phyloP scores from a whole-genome alignment of 2,113 vertebrate species.

The Promerops cafer region DNA sequence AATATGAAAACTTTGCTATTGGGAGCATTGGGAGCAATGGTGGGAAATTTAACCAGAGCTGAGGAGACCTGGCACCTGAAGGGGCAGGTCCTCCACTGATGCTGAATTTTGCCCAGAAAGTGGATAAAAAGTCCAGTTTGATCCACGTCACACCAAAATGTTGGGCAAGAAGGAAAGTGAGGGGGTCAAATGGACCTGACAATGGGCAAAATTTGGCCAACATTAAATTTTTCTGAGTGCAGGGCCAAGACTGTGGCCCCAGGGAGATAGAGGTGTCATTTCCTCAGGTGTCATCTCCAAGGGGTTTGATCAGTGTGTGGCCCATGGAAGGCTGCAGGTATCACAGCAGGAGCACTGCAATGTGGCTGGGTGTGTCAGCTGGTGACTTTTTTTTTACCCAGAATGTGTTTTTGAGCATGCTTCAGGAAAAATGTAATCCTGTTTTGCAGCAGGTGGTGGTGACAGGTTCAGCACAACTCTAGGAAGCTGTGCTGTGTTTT shows the following conservation, averaged over 20 bases:
- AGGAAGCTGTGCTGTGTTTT: not conserved
- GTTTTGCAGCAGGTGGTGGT: not conserved
- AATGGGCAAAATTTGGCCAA: not conserved
- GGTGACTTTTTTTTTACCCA: not conserved
- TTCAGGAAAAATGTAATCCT: not conserved
- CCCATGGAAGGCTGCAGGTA: not conserved
- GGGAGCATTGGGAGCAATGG: rapidly evolving
- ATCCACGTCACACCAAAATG: not conserved
- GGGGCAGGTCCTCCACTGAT: rapidly evolving
- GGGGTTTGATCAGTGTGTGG: not conserved
- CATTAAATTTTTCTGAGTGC: not conserved
- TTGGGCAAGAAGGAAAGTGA: not conserved
- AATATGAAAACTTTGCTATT: rapidly evolving
- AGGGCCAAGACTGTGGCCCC: not conserved
- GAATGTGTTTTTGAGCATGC: not conserved
- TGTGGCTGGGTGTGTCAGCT: not conserved
- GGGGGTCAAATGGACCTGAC: too few species aligned
- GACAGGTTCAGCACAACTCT: not conserved
- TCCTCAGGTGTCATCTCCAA: not conserved
- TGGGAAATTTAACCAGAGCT: not conserved
- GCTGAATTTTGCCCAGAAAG: not conserved
- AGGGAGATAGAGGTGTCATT: rapidly evolving
- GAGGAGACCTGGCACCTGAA: not conserved
- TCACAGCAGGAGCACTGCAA: not conserved
- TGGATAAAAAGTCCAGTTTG: not conserved